A percentile compares a stretch with the other conserved stretches of the same genome.
phyloP scores from a whole-genome alignment of 2,888 invertebrate species.

The Iselma pallidipennis region DNA sequence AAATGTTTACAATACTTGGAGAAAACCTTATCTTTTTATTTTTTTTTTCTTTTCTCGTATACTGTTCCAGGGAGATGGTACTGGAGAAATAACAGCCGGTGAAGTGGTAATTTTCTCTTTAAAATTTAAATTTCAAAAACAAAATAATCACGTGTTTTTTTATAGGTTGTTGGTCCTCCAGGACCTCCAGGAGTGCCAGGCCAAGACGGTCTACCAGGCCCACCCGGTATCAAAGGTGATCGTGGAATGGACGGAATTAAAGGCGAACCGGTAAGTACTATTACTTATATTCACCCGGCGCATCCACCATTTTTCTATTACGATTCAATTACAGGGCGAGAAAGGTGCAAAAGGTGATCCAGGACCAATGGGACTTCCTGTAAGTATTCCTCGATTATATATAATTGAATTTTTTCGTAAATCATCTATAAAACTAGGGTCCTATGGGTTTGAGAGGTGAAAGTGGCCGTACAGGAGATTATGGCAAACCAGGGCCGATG shows the following conservation, averaged over 20 bases:
- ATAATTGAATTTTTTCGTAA: not conserved
- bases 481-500: slow-evolving; percentile 76
- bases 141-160: slow-evolving; percentile 33
- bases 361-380: slow-evolving; percentile 95
- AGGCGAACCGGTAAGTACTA: slow-evolving; percentile 82
- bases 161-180: slow-evolving; percentile 65
- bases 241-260: slow-evolving; percentile 80
- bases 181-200: slow-evolving; percentile 80
- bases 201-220: slow-evolving; percentile 75
- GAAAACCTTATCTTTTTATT: slow-evolving; percentile 27
- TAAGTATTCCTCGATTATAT: slow-evolving; percentile 61
- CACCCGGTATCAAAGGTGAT: slow-evolving; percentile 85
- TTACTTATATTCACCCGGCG: slow-evolving; percentile 32
- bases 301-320: not conserved
- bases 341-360: slow-evolving; percentile 82
- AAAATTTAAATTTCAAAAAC: not conserved
- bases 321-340: slow-evolving; percentile 67
- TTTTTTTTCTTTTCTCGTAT: slow-evolving; percentile 24
- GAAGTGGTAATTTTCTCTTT: slow-evolving; percentile 66
- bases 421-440: slow-evolving; percentile 60
- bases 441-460: slow-evolving; percentile 82
- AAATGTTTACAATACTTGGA: slow-evolving; percentile 16
- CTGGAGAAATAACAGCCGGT: slow-evolving; percentile 74
- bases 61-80: slow-evolving; percentile 77
- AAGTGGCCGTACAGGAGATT: slow-evolving; percentile 70